These are phyloP conservation scores for Melanogrammus aeglefinus DNA, from an alignment of 2,797 vertebrate genomes.

Conservation along the genomic window DNA sequence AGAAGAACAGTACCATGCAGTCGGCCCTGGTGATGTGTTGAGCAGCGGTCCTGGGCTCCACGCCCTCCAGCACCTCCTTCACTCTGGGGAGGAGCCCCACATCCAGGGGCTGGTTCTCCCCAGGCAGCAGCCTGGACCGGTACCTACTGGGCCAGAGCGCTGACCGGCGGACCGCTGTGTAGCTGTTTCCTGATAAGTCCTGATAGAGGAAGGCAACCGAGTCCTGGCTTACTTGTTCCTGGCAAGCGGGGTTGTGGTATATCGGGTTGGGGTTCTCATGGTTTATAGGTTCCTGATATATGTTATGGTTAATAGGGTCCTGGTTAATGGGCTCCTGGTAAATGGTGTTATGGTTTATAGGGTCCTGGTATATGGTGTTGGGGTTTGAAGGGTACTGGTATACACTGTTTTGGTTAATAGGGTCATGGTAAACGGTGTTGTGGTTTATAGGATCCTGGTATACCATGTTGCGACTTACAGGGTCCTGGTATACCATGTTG, in stretches of 20 bases:
- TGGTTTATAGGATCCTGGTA: background rate
- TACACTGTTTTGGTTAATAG: background rate
- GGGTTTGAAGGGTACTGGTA: background rate
- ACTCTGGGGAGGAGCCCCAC: conserved; percentile 83
- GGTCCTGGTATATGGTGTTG: background rate
- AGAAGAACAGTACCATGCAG: conserved; percentile 79
- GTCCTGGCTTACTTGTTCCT: background rate
- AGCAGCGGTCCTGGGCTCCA: conserved; percentile 82
- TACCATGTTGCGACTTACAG: background rate
- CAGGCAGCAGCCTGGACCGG: conserved; percentile 71
- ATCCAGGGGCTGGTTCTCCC: conserved; percentile 89
- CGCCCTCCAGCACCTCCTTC: conserved; percentile 85
- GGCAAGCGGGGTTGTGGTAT: background rate
- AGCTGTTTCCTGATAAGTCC: background rate
- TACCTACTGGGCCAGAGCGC: conserved; percentile 22
- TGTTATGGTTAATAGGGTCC: conserved; percentile 57
- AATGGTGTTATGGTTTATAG: background rate
- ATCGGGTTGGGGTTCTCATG: background rate
- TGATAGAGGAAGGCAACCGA: background rate
- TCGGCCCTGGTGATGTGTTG: conserved; percentile 90
- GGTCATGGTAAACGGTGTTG: background rate
- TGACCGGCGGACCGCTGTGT: background rate
- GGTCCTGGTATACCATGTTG: background rate
- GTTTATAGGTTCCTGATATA: conserved; percentile 12
- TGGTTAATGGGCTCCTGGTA: conserved; percentile 43